Evolutionary conservation across 2,113 vertebrate species (phyloP).

Genomic region (Bubo blakistoni): DNA sequence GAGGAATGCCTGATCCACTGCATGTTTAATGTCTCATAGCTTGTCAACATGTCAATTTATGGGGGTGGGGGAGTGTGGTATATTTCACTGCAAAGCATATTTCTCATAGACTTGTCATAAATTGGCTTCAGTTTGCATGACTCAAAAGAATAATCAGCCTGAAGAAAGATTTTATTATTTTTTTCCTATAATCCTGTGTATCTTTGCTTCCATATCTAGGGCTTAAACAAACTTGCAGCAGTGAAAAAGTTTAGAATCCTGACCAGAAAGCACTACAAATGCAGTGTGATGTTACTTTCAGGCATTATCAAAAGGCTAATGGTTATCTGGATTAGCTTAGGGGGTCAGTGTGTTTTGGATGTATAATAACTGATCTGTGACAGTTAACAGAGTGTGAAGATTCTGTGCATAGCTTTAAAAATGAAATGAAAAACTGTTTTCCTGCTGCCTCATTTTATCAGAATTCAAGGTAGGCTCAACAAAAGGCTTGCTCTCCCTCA

Average conservation of each 20-base stretch:
- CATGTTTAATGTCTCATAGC: not conserved
- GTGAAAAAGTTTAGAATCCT: not conserved
- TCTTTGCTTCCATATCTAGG: not conserved
- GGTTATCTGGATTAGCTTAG: not conserved
- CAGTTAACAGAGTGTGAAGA: not conserved
- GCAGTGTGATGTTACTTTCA: not conserved
- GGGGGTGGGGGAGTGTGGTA: not conserved
- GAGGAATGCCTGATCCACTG: not conserved
- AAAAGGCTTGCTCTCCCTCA: not conserved
- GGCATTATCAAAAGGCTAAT: not conserved
- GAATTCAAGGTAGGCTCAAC: not conserved
- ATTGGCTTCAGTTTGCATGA: not conserved
- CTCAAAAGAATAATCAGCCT: not conserved
- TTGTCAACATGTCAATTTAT: not conserved
- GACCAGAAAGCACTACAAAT: not conserved
- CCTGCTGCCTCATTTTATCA: not conserved
- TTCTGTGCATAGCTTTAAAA: not conserved
- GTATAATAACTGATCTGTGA: not conserved
- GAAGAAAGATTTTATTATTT: not conserved
- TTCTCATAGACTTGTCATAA: not conserved
- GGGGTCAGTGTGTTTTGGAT: not conserved
- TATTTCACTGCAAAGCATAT: not conserved
- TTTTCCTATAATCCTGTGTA: not conserved
- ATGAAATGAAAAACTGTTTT: not conserved
- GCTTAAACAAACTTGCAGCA: not conserved